Conservation (phyloP, 2,888 invertebrate species). For the Prosopocoilus inquinatus region DNA sequence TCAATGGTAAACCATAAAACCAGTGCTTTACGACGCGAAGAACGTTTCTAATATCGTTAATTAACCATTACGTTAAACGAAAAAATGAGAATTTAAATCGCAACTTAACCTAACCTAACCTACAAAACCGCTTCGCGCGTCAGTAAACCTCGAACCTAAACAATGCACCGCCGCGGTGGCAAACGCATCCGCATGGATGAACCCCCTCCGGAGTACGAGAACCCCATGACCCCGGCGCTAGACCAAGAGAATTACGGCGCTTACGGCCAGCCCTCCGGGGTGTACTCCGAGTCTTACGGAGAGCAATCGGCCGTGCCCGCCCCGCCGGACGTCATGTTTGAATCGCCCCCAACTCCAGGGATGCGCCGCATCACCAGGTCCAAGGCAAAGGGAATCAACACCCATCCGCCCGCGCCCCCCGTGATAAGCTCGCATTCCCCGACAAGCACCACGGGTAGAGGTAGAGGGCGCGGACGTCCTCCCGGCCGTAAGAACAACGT, state of each 20-base stretch:
- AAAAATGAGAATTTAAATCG: too few species aligned
- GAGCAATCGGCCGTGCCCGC: slow-evolving; percentile 39
- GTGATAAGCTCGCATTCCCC: slow-evolving; percentile 52
- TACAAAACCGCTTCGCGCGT: too few species aligned
- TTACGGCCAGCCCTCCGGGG: slow-evolving; percentile 42
- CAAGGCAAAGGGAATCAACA: slow-evolving; percentile 51
- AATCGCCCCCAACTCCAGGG: slow-evolving; percentile 60
- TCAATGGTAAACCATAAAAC: too few species aligned
- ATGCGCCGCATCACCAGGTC: slow-evolving; percentile 66
- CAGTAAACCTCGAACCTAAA: slow-evolving; percentile 24
- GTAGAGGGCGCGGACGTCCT: slow-evolving; percentile 51
- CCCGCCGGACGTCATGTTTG: slow-evolving; percentile 47
- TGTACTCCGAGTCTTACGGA: slow-evolving; percentile 34
- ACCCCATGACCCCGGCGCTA: slow-evolving; percentile 58
- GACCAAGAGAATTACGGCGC: slow-evolving; percentile 54
- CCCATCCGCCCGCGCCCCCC: slow-evolving; percentile 38
- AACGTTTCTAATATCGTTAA: too few species aligned
- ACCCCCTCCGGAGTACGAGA: slow-evolving; percentile 84
- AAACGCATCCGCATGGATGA: slow-evolving; percentile 92
- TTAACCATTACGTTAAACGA: too few species aligned
- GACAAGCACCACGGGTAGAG: slow-evolving; percentile 42
- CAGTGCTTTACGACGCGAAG: too few species aligned
- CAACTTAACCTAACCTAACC: too few species aligned
- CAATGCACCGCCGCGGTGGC: slow-evolving; percentile 81
- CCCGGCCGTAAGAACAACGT: slow-evolving; percentile 56